Base-by-base conservation (phyloP, 2,113 vertebrate genomes). In the Mionectes macconnelli region DNA sequence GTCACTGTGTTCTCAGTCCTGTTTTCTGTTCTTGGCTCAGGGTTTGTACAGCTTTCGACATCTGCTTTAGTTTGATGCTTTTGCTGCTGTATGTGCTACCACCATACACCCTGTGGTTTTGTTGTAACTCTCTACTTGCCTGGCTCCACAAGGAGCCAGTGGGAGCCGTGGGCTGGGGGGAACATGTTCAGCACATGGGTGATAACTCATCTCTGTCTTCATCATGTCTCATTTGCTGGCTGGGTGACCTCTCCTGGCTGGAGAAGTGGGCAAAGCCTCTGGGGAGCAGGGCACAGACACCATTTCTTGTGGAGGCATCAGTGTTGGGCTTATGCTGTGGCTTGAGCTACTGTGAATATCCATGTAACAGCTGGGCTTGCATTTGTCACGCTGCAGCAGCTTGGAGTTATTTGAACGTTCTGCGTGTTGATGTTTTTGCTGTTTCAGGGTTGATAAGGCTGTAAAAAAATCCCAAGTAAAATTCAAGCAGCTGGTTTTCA, bases 111-210 rank as follows among this genome's bases (percentile, higher is more conserved):
- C 44, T 4, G 25, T 23, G 30, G 24, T 52, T 66, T 44, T 47
- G 9, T 6, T 60, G 23, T 40, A 14, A 66, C 25, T 47, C 2
- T 0, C 37, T 25, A 12, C 23, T 68, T 2, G 3, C 37, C 23
- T 57, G 67, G 67, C 27, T 70, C 31, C 4, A 9, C 47, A 4
- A 13, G 62, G 24, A 55, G 56, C 56, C 0, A 0, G n/a, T n/a
- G n/a, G n/a, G n/a, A n/a, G n/a, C n/a, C n/a, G n/a, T 5, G 57
- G 25, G 45, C 27, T 42, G 52, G 53, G 31, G 22, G 47, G 63
- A 44, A 23, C 0, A 0, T 1, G 8, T 78, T 60, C 50, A 28
- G 2, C 8, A 4, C 0, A 0, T 0, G 6, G 63, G 50, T 21
- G 33, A 1, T 24, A 59, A n/a, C 49, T 57, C 33, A 12, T 5